These are phyloP conservation scores for Distichodus sexfasciatus DNA, from an alignment of 2,797 vertebrate genomes.

Conservation along the genomic window DNA sequence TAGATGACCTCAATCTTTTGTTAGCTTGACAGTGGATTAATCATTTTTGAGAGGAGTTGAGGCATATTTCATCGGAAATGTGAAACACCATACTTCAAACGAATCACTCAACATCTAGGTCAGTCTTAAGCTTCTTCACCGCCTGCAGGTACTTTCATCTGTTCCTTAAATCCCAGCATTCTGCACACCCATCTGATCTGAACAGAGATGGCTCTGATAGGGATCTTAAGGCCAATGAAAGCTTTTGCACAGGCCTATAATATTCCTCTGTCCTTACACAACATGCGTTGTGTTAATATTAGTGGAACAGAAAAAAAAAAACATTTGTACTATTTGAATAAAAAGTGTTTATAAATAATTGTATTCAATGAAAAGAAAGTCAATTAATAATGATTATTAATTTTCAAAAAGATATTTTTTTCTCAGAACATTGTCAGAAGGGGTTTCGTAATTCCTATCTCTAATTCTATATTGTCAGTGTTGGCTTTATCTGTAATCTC, in stretches of 20 bases:
- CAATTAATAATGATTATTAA: too few relatives aligned
- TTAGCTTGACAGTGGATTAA: slow-evolving; percentile 31
- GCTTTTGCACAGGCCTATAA: slow-evolving; percentile 13
- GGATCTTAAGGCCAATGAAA: slow-evolving; percentile 30
- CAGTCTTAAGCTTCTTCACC: slow-evolving; percentile 11
- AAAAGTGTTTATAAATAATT: slow-evolving; percentile 5
- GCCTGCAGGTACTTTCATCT: background rate
- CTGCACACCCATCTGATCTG: slow-evolving; percentile 19
- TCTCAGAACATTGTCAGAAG: too few relatives aligned
- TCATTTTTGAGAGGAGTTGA: slow-evolving; percentile 21
- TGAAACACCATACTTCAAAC: slow-evolving; percentile 33
- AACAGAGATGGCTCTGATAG: slow-evolving; percentile 23
- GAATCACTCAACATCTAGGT: slow-evolving; percentile 32
- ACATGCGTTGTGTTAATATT: background rate
- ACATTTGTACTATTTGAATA: slow-evolving; percentile 7
- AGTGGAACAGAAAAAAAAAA: background rate
- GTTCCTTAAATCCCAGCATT: slow-evolving; percentile 22
- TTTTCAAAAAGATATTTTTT: too few relatives aligned
- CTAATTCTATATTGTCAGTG: too few relatives aligned
- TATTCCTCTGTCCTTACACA: background rate
- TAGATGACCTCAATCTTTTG: slow-evolving; percentile 19
- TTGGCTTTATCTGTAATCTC: background rate
- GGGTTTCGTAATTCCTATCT: too few relatives aligned
- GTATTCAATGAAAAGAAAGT: background rate
- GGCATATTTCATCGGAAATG: slow-evolving; percentile 21